These are phyloP conservation scores for Julus scandinavius DNA, from an alignment of 2,888 invertebrate species.

Conservation along the genomic window DNA sequence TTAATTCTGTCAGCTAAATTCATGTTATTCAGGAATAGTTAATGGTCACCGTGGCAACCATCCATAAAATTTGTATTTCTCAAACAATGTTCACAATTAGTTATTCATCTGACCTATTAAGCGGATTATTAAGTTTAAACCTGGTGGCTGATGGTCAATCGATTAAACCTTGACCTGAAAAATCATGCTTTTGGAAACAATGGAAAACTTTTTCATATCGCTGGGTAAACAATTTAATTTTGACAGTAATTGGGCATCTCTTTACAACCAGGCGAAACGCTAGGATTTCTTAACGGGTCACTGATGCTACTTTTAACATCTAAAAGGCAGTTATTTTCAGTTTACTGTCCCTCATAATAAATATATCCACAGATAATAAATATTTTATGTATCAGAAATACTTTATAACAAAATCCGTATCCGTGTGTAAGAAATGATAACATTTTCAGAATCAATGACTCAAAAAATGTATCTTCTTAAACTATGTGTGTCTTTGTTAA, in stretches of 20 bases:
- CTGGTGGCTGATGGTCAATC: neutral
- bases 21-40: too few species aligned
- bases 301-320: too few species aligned
- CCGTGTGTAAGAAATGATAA: too few species aligned
- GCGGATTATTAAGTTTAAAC: neutral
- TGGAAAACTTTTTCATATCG: neutral
- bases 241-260: neutral
- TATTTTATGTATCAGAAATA: too few species aligned
- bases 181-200: constrained; percentile 1
- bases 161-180: constrained; percentile 10
- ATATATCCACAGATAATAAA: too few species aligned
- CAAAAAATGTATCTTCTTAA: too few species aligned
- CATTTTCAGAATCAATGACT: too few species aligned
- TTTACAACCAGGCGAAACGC: neutral
- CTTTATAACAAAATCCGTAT: too few species aligned
- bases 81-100: neutral
- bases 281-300: neutral
- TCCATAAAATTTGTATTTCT: too few species aligned
- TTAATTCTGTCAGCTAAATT: neutral
- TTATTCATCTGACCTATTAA: neutral
- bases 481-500: too few species aligned
- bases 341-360: too few species aligned
- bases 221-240: neutral
- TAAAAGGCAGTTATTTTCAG: too few species aligned
- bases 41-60: neutral